Evolutionary conservation across 2,797 vertebrate species (phyloP).

Genomic region (Champsocephalus gunnari): DNA sequence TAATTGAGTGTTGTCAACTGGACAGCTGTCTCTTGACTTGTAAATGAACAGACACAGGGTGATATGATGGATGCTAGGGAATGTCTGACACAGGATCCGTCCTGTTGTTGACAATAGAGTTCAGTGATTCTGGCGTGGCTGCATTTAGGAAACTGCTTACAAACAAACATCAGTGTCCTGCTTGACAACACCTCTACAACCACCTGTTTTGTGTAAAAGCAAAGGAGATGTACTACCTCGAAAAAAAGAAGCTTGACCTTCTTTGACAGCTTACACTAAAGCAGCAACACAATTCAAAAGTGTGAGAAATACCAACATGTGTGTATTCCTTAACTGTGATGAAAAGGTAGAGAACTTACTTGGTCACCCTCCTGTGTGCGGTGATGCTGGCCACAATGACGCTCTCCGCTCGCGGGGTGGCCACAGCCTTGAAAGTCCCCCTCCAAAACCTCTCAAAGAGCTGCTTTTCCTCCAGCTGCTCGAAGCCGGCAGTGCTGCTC

Average conservation of each 20-base stretch:
- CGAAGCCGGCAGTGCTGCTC: conserved; percentile 78
- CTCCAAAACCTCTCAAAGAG: conserved; percentile 99
- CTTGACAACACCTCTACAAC: background rate
- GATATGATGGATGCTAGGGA: no score
- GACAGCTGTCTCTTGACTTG: background rate
- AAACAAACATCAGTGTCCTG: background rate
- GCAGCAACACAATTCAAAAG: background rate
- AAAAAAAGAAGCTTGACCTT: background rate
- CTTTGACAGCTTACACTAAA: background rate
- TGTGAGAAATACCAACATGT: no score
- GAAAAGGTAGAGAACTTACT: conserved; percentile 81
- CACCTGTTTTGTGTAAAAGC: background rate
- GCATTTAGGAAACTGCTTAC: background rate
- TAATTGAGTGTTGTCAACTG: rapidly evolving
- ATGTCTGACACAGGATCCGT: background rate
- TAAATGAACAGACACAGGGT: background rate
- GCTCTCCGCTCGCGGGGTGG: conserved; percentile 93
- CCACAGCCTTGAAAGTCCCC: conserved; percentile 97
- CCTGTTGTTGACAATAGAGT: background rate
- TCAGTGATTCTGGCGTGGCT: background rate
- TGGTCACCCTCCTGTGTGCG: conserved; percentile 86
- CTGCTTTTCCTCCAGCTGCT: conserved; percentile 92
- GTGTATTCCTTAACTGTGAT: background rate
- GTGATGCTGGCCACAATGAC: conserved; percentile 96
- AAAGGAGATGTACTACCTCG: background rate